A percentile compares a stretch with the other conserved stretches of the same genome.
Evolutionary conservation across 2,888 invertebrate genomes (phyloP).

Genomic region (Julus scanicus): DNA sequence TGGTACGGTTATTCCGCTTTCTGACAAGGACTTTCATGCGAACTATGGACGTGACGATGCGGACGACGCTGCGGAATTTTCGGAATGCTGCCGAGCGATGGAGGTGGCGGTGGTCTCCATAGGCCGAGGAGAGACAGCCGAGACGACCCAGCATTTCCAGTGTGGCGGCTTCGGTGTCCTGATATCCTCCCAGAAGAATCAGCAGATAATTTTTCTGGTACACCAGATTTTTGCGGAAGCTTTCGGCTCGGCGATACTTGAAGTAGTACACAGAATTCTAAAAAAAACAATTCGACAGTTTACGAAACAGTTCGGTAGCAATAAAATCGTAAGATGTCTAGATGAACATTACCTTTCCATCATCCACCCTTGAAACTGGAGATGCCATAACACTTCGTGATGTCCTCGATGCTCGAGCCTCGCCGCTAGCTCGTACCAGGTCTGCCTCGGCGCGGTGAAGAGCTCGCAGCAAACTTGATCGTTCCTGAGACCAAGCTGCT

Average conservation of each 20-base stretch:
- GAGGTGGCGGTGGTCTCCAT: slow-evolving; percentile 24
- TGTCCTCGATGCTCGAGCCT: not conserved
- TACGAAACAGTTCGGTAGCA: not conserved
- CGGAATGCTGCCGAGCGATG: slow-evolving; percentile 42
- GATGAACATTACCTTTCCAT: slow-evolving; percentile 4
- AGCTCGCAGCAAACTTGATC: slow-evolving; percentile 59
- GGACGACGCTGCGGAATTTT: slow-evolving; percentile 69
- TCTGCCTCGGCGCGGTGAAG: slow-evolving; percentile 62
- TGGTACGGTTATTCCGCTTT: slow-evolving; percentile 73
- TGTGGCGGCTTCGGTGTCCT: slow-evolving; percentile 69
- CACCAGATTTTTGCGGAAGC: slow-evolving; percentile 85
- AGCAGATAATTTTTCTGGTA: slow-evolving; percentile 92
- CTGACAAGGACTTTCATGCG: slow-evolving; percentile 76
- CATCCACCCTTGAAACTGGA: slow-evolving; percentile 48
- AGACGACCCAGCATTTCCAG: slow-evolving; percentile 66
- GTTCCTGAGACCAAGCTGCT: slow-evolving; percentile 60
- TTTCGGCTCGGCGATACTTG: slow-evolving; percentile 82
- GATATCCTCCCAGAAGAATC: slow-evolving; percentile 74
- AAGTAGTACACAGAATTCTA: slow-evolving; percentile 68
- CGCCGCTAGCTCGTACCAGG: slow-evolving; percentile 41
- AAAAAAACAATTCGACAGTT: not conserved
- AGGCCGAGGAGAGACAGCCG: slow-evolving; percentile 62
- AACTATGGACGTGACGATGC: slow-evolving; percentile 72
- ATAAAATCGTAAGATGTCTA: not conserved
- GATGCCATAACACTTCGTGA: slow-evolving; percentile 3